These are phyloP conservation scores for Novumbra hubbsi DNA, from an alignment of 2,797 vertebrate genomes.

Conservation along the genomic window DNA sequence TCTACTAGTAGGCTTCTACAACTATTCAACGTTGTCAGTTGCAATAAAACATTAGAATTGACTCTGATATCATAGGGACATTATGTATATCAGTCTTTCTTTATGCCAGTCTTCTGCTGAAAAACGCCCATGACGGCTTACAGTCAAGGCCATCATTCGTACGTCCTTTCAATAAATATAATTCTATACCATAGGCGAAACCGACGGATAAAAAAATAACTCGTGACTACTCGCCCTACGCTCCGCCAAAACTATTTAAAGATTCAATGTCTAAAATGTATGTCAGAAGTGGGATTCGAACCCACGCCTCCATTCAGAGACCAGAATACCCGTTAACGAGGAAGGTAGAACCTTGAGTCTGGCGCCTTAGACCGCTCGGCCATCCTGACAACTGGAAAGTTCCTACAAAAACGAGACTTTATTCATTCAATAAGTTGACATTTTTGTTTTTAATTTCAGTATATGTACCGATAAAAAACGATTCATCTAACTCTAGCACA, in stretches of 20 bases:
- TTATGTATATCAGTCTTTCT: background rate
- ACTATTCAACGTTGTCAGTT: background rate
- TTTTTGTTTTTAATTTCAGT: background rate
- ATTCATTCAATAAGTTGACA: background rate
- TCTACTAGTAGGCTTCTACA: background rate
- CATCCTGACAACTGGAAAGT: slow-evolving; percentile 40
- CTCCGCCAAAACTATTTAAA: no score
- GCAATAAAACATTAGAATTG: background rate
- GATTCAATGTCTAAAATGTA: rapidly evolving
- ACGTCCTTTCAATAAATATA: no score
- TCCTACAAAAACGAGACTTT: background rate
- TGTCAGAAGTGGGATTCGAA: slow-evolving; percentile 58
- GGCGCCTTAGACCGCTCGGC: slow-evolving; percentile 60
- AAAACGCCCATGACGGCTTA: background rate
- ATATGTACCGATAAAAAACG: background rate
- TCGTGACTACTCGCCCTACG: no score
- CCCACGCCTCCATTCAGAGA: slow-evolving; percentile 58
- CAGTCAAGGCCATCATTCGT: no score
- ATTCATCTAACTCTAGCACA: background rate
- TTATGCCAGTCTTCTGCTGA: no score
- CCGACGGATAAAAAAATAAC: no score
- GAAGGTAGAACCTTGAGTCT: slow-evolving; percentile 54
- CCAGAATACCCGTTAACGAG: slow-evolving; percentile 35
- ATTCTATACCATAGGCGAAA: no score
- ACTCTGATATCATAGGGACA: background rate